Evolutionary conservation across 1,140 invertebrate species (phyloP), one percentile per base, ranked within the genome.

Genomic region (Aphelenchoides fujianensis): DNA sequence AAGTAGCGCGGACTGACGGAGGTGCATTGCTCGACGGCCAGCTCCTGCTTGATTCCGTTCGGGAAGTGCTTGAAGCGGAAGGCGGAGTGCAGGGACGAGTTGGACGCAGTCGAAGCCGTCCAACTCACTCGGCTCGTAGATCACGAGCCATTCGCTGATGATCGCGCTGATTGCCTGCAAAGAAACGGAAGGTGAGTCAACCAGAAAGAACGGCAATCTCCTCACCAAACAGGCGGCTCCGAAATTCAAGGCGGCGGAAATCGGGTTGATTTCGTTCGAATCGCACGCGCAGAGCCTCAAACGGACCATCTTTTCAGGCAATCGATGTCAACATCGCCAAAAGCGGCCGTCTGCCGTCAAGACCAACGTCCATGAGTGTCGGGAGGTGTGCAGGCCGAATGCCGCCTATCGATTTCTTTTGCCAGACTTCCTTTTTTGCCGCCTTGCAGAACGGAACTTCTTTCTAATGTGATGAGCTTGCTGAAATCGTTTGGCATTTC

Each of bases 181-280:
- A 16, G 27, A 59, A 59, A 59, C n/a, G n/a, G n/a, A n/a, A n/a
- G n/a, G n/a, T n/a, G n/a, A n/a, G n/a, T n/a, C n/a, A n/a, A n/a
- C n/a, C n/a, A n/a, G n/a, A n/a, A 5, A 59, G 37, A 16, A 66
- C 37, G 37, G 31, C 27, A 66, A 66, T 30, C 2, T 36, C 1
- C 32, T 36, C 1, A 66, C 63, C 63, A 66, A 37, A 64, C 32
- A 36, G 23, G 63, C 63, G 16, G 63, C 63, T 1, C 37, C 28
- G 1, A 66, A 66, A 35, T 66, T 66, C 9, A 66, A 35, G 32
- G 53, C 53, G 12, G 34, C 31, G 2, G 63, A 30, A 30, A 36
- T 12, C 31, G 36, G 32, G 53, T 66, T 66, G 0, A 12, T 1
- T 16, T 66, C 63, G 63, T 34, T 35, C 16, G 27, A 30, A 35